These are phyloP conservation scores for Calypte anna DNA, from an alignment of 2,113 vertebrate species.

Conservation along the genomic window DNA sequence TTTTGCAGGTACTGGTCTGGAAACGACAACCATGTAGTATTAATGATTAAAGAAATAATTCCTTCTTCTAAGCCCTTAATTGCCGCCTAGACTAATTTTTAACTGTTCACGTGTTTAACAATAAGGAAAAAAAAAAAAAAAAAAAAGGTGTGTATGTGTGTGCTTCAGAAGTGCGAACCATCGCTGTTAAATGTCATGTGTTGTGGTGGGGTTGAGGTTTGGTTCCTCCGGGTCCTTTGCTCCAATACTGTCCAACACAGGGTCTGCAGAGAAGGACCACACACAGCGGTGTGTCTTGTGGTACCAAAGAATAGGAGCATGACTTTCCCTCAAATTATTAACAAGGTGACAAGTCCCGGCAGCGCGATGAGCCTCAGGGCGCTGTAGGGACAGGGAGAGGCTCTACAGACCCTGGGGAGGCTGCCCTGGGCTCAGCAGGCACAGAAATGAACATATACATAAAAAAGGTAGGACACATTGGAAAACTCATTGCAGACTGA, in stretches of 20 bases:
- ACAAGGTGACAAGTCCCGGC: neutral
- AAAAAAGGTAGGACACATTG: neutral
- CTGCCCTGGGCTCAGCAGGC: neutral
- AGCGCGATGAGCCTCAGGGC: neutral
- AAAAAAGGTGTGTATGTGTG: neutral
- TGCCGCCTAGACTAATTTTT: conserved; percentile 59
- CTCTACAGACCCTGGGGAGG: neutral
- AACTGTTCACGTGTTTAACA: conserved; percentile 26
- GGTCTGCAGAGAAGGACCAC: rapidly evolving
- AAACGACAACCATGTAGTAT: conserved; percentile 5
- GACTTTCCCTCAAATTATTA: neutral
- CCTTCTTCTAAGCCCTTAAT: conserved; percentile 45
- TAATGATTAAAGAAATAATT: conserved; percentile 68
- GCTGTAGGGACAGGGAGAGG: neutral
- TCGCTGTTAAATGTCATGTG: rapidly evolving
- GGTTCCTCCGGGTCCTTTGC: neutral
- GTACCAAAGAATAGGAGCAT: neutral
- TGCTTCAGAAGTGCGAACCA: neutral
- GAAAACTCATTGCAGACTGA: neutral
- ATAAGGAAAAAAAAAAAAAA: neutral
- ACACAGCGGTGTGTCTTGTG: neutral
- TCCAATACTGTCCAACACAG: neutral
- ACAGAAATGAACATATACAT: neutral
- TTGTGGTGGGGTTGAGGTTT: neutral
- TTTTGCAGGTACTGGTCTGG: conserved; percentile 87